Evolutionary conservation across 2,888 invertebrate genomes (phyloP).

Genomic region (Cryptocephalus moraei): DNA sequence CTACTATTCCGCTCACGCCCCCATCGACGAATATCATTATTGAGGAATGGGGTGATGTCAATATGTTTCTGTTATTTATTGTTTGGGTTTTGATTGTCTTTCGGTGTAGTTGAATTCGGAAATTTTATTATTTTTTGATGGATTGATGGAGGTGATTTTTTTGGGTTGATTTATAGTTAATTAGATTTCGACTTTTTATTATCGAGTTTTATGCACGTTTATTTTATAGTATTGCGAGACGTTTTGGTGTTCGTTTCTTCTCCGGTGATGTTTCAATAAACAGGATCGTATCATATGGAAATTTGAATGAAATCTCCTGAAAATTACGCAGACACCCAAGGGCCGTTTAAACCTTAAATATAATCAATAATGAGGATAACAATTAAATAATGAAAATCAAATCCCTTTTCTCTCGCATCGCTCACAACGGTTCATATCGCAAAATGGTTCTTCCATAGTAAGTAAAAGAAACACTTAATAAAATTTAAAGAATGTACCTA

Average conservation of each 20-base stretch:
- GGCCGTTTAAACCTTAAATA: no score
- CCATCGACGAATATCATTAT: slow-evolving; percentile 33
- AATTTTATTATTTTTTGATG: slow-evolving; percentile 36
- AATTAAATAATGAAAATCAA: no score
- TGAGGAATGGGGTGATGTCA: slow-evolving; percentile 34
- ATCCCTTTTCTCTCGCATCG: no score
- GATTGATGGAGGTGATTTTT: slow-evolving; percentile 25
- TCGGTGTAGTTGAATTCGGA: slow-evolving; percentile 31
- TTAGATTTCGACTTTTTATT: slow-evolving; percentile 11
- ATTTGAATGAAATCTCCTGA: no score
- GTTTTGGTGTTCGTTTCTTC: background rate
- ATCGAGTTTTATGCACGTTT: background rate
- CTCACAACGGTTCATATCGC: no score
- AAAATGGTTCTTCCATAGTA: no score
- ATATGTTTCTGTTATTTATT: slow-evolving; percentile 38
- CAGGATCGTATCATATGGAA: no score
- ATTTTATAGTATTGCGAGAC: slow-evolving; percentile 1
- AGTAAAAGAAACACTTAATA: no score
- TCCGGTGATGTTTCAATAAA: no score
- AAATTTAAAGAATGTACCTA: no score
- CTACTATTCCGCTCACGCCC: slow-evolving; percentile 18
- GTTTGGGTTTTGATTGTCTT: slow-evolving; percentile 29
- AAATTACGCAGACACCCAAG: no score
- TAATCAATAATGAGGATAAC: no score
- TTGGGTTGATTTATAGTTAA: slow-evolving; percentile 21